Evolutionary conservation across 2,888 invertebrate genomes (phyloP), one percentile per base, ranked within the genome.

Genomic region (Laothoe populi): DNA sequence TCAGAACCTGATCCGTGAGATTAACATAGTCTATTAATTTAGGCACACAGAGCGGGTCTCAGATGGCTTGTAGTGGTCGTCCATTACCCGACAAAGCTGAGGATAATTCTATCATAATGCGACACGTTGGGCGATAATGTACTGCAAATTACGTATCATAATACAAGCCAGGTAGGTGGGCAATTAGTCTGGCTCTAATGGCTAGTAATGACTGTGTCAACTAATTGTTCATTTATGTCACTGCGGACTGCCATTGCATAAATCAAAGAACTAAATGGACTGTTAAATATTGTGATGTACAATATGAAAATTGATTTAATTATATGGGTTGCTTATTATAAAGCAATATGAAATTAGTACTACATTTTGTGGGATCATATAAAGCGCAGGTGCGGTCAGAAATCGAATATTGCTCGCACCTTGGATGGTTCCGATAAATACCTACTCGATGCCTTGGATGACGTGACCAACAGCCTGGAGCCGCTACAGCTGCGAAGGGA

Each of bases 81-180:
- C 77, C 81, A 88, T 90, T 90, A 90, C 73, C 66, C 70, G 63
- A 75, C 86, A 89, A 90, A 91, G 90, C 92, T 84, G 72, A 78
- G 88, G 88, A 87, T 90, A 88, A 85, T 83, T 82, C 84, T 73
- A 78, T 81, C 84, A 83, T 85, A 86, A 86, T 85, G 83, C 86
- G 77, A 79, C 79, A 79, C 80, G 79, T 76, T 77, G 78, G 73
- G 72, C 80, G 77, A 78, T 87, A 89, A 90, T 90, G 82, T 82
- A 86, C 84, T 84, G 87, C 84, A 85, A 89, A 90, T 89, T 83
- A 86, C 88, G 85, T 81, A 85, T 86, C 86, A 86, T 88, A 90
- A 87, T 73, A 70, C 74, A 74, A 82, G 74, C 81, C 77, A 72
- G 73, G 75, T 81, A 81, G 83, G 73, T 77, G 70, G 63, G 77